Evolutionary conservation across 2,113 vertebrate species (phyloP).

Genomic region (Panurus biarmicus): DNA sequence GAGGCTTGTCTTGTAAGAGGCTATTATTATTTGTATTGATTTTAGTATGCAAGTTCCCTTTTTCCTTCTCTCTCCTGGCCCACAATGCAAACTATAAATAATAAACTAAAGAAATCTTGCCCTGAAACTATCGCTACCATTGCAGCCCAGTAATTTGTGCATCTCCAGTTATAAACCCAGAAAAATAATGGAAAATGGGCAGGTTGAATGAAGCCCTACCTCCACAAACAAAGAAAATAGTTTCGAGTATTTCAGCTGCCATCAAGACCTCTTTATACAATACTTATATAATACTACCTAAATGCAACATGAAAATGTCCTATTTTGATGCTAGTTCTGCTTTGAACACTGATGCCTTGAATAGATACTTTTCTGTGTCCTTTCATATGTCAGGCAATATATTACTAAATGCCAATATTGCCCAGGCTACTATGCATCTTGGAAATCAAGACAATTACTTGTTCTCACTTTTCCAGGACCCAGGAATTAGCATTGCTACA

Average conservation of each 20-base stretch:
- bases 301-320: background rate
- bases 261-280: background rate
- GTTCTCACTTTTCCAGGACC: background rate
- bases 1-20: conserved; percentile 54
- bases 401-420: background rate
- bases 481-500: background rate
- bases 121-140: conserved; percentile 19
- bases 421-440: background rate
- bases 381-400: background rate
- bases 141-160: conserved; percentile 26
- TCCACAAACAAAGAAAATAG: background rate
- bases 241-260: background rate
- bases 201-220: background rate
- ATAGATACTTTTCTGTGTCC: background rate
- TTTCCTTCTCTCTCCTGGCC: conserved; percentile 20
- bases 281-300: background rate
- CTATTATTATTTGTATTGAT: conserved; percentile 72
- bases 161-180: background rate
- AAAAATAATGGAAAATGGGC: background rate
- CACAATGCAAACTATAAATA: conserved; percentile 63
- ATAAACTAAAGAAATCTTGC: conserved; percentile 44
- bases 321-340: background rate
- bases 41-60: conserved; percentile 57
- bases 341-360: background rate
- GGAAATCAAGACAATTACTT: background rate